Evolutionary conservation across 2,797 vertebrate species (phyloP).

Genomic region (Gadopsis bispinosus): DNA sequence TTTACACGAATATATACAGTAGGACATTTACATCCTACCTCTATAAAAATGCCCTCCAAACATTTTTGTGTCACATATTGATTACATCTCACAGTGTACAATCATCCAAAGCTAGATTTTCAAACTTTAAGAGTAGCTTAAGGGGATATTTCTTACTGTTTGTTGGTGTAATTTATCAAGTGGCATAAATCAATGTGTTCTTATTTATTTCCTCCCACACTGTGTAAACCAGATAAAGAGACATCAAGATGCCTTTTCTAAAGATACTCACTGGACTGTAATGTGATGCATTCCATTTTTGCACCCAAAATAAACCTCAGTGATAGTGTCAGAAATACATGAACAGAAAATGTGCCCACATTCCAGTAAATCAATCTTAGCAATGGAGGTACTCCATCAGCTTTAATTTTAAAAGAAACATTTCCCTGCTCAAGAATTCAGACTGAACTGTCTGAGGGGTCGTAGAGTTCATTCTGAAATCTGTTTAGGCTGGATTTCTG

Average conservation of each 20-base stretch:
- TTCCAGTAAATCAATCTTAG: slow-evolving; percentile 20
- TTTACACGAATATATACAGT: neutral
- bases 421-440: slow-evolving; percentile 13
- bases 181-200: neutral
- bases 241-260: slow-evolving; percentile 17
- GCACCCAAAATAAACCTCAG: slow-evolving; percentile 21
- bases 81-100: neutral
- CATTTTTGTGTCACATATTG: neutral
- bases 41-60: slow-evolving; percentile 1
- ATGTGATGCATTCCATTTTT: slow-evolving; percentile 2
- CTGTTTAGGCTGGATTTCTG: slow-evolving; percentile 41
- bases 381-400: slow-evolving; percentile 15
- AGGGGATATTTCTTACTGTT: neutral
- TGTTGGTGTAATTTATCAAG: slow-evolving; percentile 21
- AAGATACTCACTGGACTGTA: slow-evolving; percentile 5
- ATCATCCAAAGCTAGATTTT: neutral
- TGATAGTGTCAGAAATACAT: slow-evolving; percentile 12
- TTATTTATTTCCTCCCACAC: neutral
- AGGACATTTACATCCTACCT: neutral
- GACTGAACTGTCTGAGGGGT: slow-evolving; percentile 24
- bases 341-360: slow-evolving; percentile 8
- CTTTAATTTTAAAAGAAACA: slow-evolving; percentile 26
- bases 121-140: neutral
- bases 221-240: slow-evolving; percentile 14
- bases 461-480: slow-evolving; percentile 28